A percentile compares a stretch with the other conserved stretches of the same genome.
Conservation (phyloP, 2,113 vertebrate genomes). For the Gnathonemus longibarbis region DNA sequence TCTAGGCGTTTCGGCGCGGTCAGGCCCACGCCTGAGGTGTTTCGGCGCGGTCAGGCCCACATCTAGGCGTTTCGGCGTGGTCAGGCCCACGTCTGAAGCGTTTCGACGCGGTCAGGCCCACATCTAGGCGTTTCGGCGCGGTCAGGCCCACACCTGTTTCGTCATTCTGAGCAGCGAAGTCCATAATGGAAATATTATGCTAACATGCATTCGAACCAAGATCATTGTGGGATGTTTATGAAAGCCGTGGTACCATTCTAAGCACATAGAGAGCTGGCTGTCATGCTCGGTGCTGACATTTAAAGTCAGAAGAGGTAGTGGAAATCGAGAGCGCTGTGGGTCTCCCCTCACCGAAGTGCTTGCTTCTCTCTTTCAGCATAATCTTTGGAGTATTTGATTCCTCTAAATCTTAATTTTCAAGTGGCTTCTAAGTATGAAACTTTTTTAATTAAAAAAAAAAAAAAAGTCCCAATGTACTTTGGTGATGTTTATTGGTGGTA, state of each 20-base stretch:
- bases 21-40: too few relatives aligned
- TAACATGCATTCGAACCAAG: not conserved
- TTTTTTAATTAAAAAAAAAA: not conserved
- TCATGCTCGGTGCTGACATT: not conserved
- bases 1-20: too few relatives aligned
- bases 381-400: not conserved
- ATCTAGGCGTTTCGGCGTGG: not conserved
- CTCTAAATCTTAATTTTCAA: not conserved
- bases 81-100: too few relatives aligned
- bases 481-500: not conserved
- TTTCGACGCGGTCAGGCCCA: too few relatives aligned
- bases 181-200: not conserved
- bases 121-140: too few relatives aligned
- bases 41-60: not conserved
- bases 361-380: not conserved
- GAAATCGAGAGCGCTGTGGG: not conserved
- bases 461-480: not conserved
- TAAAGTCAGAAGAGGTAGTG: not conserved
- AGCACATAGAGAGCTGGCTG: not conserved
- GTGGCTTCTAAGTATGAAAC: not conserved
- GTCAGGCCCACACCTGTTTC: not conserved
- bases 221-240: not conserved
- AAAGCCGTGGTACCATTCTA: not conserved
- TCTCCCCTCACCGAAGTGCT: not conserved
- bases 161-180: not conserved